Evolutionary conservation across 2,888 invertebrate genomes (phyloP).

Genomic region (Fabriciana adippe): DNA sequence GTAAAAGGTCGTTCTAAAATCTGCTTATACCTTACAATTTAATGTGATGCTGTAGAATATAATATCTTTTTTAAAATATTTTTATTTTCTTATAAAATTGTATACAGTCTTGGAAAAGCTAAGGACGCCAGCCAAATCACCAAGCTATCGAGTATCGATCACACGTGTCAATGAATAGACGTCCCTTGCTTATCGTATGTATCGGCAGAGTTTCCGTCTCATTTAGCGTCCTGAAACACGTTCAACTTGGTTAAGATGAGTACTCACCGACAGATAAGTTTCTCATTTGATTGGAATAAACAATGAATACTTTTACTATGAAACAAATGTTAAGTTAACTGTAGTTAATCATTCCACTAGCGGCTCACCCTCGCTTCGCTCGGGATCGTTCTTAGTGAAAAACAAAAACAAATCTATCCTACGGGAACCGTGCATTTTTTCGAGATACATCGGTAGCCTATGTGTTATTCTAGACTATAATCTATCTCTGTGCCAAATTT

Average conservation of each 20-base stretch:
- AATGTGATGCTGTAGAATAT: too few relatives aligned
- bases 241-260: slow-evolving; percentile 6
- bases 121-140: slow-evolving; percentile 9
- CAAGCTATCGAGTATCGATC: slow-evolving; percentile 26
- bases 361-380: too few relatives aligned
- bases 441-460: too few relatives aligned
- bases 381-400: background rate
- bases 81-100: background rate
- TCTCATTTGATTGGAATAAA: slow-evolving; percentile 11
- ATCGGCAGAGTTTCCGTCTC: slow-evolving; percentile 67
- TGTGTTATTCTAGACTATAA: too few relatives aligned
- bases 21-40: too few relatives aligned
- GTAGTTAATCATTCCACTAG: background rate
- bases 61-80: too few relatives aligned
- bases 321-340: background rate
- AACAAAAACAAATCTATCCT: too few relatives aligned
- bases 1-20: too few relatives aligned
- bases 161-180: slow-evolving; percentile 29
- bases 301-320: background rate
- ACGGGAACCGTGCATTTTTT: too few relatives aligned
- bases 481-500: too few relatives aligned
- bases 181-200: slow-evolving; percentile 53
- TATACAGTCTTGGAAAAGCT: slow-evolving; percentile 16
- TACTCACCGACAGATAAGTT: slow-evolving; percentile 5
- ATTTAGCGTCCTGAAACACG: slow-evolving; percentile 48